Evolutionary conservation across 2,113 vertebrate species (phyloP).

Genomic region (Eptesicus fuscus): DNA sequence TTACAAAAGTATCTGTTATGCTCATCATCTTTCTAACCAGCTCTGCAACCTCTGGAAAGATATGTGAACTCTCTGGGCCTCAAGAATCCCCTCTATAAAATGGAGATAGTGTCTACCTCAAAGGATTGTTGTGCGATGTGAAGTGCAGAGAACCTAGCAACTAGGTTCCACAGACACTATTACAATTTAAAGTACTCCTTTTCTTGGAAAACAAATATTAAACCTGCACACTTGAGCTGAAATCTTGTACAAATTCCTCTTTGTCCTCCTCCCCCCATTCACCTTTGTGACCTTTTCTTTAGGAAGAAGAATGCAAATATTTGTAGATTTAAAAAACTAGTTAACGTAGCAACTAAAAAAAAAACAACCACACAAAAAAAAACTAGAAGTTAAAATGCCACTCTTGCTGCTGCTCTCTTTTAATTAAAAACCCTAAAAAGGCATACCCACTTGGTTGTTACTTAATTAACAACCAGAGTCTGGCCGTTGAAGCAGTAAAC

Average conservation of each 20-base stretch:
- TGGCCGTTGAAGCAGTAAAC: not conserved
- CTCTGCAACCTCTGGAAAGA: not conserved
- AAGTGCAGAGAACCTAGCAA: not conserved
- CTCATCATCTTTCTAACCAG: not conserved
- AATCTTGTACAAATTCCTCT: not conserved
- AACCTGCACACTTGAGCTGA: not conserved
- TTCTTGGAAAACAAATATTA: not conserved
- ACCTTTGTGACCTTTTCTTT: not conserved
- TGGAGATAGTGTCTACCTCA: not conserved
- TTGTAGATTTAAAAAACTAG: not conserved
- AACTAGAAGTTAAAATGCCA: conserved; percentile 42
- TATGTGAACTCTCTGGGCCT: not conserved
- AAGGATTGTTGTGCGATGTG: not conserved
- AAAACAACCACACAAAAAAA: not conserved
- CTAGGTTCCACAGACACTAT: not conserved
- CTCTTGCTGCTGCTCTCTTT: conserved; percentile 65
- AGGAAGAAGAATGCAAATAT: not conserved
- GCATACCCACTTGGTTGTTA: conserved; percentile 23
- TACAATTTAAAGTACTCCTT: not conserved
- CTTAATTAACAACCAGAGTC: conserved; percentile 18
- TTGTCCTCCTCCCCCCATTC: not conserved
- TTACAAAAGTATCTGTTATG: not conserved
- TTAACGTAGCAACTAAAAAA: not conserved
- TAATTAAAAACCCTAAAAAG: conserved; percentile 68
- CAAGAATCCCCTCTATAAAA: not conserved